These are phyloP conservation scores for Myocastor coypus DNA, from an alignment of 2,113 vertebrate genomes.

Conservation along the genomic window DNA sequence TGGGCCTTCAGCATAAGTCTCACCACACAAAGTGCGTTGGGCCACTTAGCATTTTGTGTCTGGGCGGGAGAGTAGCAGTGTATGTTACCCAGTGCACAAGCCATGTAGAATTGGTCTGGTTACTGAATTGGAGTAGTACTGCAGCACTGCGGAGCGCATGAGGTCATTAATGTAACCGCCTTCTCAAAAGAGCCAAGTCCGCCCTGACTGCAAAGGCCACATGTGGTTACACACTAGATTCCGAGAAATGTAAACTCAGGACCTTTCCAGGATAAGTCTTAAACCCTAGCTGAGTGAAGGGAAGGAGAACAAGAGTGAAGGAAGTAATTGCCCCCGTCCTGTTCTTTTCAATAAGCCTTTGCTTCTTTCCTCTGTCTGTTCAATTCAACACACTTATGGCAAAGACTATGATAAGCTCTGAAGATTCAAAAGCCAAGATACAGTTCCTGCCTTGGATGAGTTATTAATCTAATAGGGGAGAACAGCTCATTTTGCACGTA, in stretches of 20 bases:
- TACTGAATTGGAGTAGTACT: background rate
- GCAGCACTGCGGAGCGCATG: background rate
- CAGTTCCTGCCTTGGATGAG: background rate
- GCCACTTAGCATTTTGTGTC: background rate
- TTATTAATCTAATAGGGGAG: background rate
- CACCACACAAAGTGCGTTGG: background rate
- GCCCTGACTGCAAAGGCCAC: background rate
- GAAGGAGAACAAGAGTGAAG: background rate
- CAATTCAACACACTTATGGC: background rate
- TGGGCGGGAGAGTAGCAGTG: background rate
- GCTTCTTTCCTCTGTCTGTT: background rate
- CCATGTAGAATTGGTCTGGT: background rate
- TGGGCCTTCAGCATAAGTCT: background rate
- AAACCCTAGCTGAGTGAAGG: background rate
- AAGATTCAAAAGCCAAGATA: slow-evolving; percentile 21
- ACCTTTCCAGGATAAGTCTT: slow-evolving; percentile 2
- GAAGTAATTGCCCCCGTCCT: background rate
- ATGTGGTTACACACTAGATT: background rate
- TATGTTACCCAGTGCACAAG: background rate
- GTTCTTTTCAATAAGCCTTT: background rate
- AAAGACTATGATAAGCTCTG: slow-evolving; percentile 18
- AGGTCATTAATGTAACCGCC: background rate
- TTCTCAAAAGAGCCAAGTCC: background rate
- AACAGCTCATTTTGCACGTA: background rate
- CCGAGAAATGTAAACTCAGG: background rate